Evolutionary conservation across 2,888 invertebrate species (phyloP), one percentile per base, ranked within the genome.

Genomic region (Tethea ocularis): DNA sequence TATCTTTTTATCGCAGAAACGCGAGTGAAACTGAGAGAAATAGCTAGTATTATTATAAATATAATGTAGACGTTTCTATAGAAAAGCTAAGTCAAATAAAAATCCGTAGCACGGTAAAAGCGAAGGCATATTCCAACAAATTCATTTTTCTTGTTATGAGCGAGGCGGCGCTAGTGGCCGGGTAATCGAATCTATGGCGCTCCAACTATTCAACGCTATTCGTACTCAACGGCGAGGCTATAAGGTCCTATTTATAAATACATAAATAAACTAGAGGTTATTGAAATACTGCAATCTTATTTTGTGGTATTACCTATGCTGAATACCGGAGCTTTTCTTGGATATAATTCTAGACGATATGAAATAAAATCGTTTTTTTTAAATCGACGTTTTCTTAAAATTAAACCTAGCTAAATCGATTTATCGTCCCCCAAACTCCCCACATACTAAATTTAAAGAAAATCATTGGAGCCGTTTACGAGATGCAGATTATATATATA

Each of bases 131-230:
- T 72, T 75, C 74, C 65, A 71, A 73, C 68, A 80, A 84, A 83
- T 83, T 84, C 81, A 82, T 79, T 84, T 84, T 82, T 78, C 82
- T 76, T 82, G 83, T 84, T 79, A 83, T 76, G 71, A 71, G 69
- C 78, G 66, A 69, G 74, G 72, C 78, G 73, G 69, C 69, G 77
- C 71, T 72, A 79, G 76, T 73, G 76, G 66, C 69, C 46, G 60
- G 55, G 78, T 83, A 82, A 84, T 84, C 82, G 78, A 82, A 84
- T 84, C 75, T 73, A 51, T 61, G 57, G 61, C 67, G 61, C 36
- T 57, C 54, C 38, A 54, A 59, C 59, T 62, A 58, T 61, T 62
- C 62, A 57, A 61, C 60, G 54, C 20, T 22, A 33, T 54, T 33
- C 13, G 10, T 10, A 11, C 1, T 38, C 38, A n/a, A 38, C 38